Evolutionary conservation across 37 sponge, comb jelly and placozoan genomes (phyloP), one percentile per base, ranked within the genome.

Genomic region (Eunapius fragilis): DNA sequence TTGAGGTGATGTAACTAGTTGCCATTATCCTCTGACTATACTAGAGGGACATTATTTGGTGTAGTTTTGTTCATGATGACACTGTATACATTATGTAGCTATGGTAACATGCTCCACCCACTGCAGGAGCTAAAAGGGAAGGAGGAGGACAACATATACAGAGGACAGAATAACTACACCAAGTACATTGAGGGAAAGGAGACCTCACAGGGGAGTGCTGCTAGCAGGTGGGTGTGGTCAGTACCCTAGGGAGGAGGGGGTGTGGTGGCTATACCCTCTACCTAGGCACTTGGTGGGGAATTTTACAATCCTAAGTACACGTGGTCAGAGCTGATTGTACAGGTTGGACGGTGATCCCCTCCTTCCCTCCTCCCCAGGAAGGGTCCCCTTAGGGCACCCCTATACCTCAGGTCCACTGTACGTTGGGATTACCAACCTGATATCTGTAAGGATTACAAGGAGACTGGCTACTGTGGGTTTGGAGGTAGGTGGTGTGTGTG

Each of bases 391-490:
- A 89, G 96, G 37, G 96, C 98, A 19, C 99, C 99, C 7, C 84
- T 68, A 31, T 90, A 93, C 82, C 87, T 99, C 47, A 81, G 99
- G 76, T 90, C 87, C 41, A 99, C 99, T 32, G 92, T 92, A 13
- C 74, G 99, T 33, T 99, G 99, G 99, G 99, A 99, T 87, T 99
- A 99, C 84, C 98, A 97, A 67, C 99, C 99, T 17, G 99, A 99
- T 79, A 96, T 99, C 27, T 99, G 99, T 68, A 99, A 99, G 80
- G 99, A 99, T 77, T 99, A 97, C 84, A 99, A 99, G 80, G 99
- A 99, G 80, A 99, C 99, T 9, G 99, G 99, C 13, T 94, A 89
- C 82, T 99, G 99, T 76, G 99, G 99, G 25, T 99, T 97, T 96
- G 99, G 99, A 83, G 96, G 96, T 95, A 27, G 23, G 90, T 87